Base-by-base conservation (phyloP, 2,797 vertebrate species). In the Glossophaga mutica region DNA sequence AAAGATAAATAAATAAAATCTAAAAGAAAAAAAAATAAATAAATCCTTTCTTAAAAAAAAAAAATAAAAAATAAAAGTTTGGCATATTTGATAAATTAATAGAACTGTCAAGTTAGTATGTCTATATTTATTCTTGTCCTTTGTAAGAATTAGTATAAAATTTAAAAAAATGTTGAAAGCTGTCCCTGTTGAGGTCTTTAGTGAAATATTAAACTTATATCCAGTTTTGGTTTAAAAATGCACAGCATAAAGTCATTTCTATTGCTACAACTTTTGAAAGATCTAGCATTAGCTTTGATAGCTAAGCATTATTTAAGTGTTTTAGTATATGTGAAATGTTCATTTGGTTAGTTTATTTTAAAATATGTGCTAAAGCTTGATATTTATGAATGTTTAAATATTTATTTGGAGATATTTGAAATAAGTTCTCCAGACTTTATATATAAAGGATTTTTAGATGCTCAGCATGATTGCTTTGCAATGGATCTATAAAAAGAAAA, bases 391-490 rank as follows among this genome's bases (percentile, higher is more conserved):
- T 78, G 46, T 87, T 55, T 86, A 81, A 89, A 26, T 62, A 62
- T 62, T 59, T 68, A 81, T 87, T 94, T 68, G 42, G 16, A 87
- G 70, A 46, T 44, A 46, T 83, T 94, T 90, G n/a, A 71, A 84
- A 68, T 52, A 81, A 78, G 77, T 57, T 90, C 62, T 92, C 70
- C 32, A 90, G 48, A 57, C 42, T 91, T 95, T 71, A 67, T 46
- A 67, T 46, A n/a, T 82, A 76, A 90, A 50, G n/a, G 8, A 22
- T 89, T 87, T 73, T 84, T 93, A 89, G 85, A 90, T 94, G 26
- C n/a, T 92, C n/a, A 82, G 73, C 79, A 92, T 94, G n/a, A 85
- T 94, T 91, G 44, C 62, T 93, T 77, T 5, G 78, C n/a, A 57
- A 8, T 76, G 19, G 50, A 67, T 29, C 42, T 89, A 59, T 87